phyloP scores from a whole-genome alignment of 2,797 vertebrate species.

The Euphonia xanthogaster region DNA sequence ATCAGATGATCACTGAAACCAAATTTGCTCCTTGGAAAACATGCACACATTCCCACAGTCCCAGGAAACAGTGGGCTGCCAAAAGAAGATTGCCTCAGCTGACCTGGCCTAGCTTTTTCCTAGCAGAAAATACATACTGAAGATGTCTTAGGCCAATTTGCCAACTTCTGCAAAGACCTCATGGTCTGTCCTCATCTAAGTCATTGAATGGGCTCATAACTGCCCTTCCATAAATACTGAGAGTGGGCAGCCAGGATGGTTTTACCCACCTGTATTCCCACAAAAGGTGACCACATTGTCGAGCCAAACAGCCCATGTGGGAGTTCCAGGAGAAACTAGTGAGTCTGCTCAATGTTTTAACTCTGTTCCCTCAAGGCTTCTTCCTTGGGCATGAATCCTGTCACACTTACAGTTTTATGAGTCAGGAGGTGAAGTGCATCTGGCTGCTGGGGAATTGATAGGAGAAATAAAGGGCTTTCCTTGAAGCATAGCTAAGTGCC shows the following conservation, averaged over 20 bases:
- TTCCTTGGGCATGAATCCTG: background rate
- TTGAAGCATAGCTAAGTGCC: background rate
- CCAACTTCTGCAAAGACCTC: background rate
- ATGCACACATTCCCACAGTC: background rate
- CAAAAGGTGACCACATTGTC: background rate
- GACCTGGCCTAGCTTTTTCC: background rate
- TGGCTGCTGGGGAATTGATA: background rate
- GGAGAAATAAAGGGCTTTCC: background rate
- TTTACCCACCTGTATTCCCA: background rate
- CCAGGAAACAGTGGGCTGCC: background rate
- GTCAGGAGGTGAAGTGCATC: background rate
- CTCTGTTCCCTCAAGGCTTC: background rate
- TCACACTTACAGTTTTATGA: background rate
- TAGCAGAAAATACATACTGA: background rate
- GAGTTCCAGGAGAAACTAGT: background rate
- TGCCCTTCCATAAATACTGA: background rate
- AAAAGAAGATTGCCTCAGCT: background rate
- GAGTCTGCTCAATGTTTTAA: background rate
- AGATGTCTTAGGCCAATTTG: background rate
- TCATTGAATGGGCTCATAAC: fast-evolving
- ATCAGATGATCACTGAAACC: background rate
- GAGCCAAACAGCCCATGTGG: fast-evolving
- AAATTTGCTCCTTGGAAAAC: background rate
- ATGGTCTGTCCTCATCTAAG: fast-evolving
- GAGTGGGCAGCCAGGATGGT: background rate